Percentiles rank a stretch among this genome's conserved stretches.
phyloP scores from a whole-genome alignment of 2,113 vertebrate genomes.

The Octodon degus region DNA sequence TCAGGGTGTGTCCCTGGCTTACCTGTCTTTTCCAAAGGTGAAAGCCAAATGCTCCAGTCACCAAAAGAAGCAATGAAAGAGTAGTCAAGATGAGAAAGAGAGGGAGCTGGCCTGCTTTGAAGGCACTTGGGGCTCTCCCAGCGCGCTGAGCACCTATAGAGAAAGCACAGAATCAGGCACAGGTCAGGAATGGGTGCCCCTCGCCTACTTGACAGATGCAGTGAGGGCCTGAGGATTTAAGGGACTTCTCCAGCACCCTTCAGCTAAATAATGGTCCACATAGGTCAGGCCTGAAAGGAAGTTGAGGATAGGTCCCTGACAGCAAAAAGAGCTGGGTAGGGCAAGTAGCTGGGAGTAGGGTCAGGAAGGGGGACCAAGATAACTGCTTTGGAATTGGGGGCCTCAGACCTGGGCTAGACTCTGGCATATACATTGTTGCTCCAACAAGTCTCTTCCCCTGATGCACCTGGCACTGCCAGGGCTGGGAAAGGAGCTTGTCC shows the following conservation, averaged over 20 bases:
- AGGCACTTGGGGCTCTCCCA: neutral
- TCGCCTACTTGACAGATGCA: neutral
- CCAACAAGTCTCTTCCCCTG: conserved; percentile 66
- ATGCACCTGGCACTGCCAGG: conserved; percentile 75
- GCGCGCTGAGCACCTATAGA: conserved; percentile 82
- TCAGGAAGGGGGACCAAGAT: neutral
- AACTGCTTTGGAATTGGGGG: neutral
- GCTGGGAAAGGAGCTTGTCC: conserved; percentile 26
- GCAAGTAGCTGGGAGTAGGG: accelerated
- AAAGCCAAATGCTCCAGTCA: conserved; percentile 55
- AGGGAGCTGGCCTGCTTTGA: conserved; percentile 66
- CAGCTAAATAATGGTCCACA: neutral
- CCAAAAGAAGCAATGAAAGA: conserved; percentile 74
- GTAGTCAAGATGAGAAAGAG: conserved; percentile 75
- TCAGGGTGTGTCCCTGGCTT: neutral
- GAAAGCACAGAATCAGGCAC: conserved; percentile 47
- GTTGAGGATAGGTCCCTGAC: neutral
- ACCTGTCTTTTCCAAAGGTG: conserved; percentile 72
- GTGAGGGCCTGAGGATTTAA: neutral
- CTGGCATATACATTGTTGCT: neutral
- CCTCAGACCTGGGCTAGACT: conserved; percentile 68
- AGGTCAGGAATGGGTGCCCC: neutral
- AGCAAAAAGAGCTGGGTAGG: neutral
- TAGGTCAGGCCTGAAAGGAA: neutral
- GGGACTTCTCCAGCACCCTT: neutral